A percentile compares a stretch with the other conserved stretches of the same genome.
Evolutionary conservation across 2,113 vertebrate species (phyloP).

Genomic region (Ammodytes dubius): DNA sequence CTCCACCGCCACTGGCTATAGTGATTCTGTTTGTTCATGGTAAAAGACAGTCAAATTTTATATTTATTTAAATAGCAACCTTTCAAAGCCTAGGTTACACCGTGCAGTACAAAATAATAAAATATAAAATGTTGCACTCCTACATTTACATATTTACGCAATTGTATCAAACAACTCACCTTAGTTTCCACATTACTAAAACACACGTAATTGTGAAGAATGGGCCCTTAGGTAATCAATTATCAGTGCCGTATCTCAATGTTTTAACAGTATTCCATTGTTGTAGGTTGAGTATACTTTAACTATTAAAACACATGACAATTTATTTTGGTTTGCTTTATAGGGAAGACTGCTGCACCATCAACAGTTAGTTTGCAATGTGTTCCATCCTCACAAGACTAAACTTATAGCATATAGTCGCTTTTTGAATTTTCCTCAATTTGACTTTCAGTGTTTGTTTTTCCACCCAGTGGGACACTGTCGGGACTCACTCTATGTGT

Average conservation of each 20-base stretch:
- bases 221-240: background rate
- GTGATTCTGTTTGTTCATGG: background rate
- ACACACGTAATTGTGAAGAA: background rate
- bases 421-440: constrained; percentile 17
- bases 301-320: background rate
- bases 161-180: too few species aligned
- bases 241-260: too few species aligned
- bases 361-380: constrained; percentile 18
- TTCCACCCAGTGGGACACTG: constrained; percentile 12
- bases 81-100: too few species aligned
- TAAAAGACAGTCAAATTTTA: background rate
- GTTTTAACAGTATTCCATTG: background rate
- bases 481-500: background rate
- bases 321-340: constrained; percentile 15
- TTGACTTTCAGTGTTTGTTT: constrained; percentile 44
- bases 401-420: constrained; percentile 25
- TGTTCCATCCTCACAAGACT: constrained; percentile 7
- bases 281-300: background rate
- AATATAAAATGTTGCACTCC: too few species aligned
- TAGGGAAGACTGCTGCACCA: background rate
- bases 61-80: background rate
- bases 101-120: too few species aligned
- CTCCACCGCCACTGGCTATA: too few species aligned
- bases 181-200: background rate
- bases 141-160: too few species aligned